A percentile compares a stretch with the other conserved stretches of the same genome.
Evolutionary conservation across 2,113 vertebrate species (phyloP).

Genomic region (Antechinus flavipes): DNA sequence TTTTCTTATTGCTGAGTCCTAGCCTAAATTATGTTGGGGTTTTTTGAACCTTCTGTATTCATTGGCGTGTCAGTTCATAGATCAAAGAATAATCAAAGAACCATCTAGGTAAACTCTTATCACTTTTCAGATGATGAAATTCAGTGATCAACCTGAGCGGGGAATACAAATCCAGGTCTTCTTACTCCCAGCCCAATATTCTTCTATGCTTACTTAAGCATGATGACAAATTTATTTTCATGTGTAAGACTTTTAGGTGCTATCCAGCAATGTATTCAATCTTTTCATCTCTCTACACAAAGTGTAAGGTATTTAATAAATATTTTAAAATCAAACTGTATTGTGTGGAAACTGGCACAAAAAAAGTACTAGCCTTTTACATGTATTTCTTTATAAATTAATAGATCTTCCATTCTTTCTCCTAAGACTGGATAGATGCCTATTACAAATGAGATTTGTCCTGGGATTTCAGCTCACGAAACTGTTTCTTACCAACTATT

Average conservation of each 20-base stretch:
- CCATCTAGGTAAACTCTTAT: not conserved
- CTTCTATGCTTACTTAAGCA: not conserved
- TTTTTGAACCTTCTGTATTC: constrained; percentile 14
- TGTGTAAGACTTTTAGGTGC: not conserved
- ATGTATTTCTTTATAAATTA: constrained; percentile 26
- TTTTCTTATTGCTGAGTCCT: constrained; percentile 22
- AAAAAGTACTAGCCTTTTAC: not conserved
- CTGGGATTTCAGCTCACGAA: not conserved
- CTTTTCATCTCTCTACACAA: not conserved
- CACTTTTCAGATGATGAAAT: constrained; percentile 30
- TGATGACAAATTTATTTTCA: not conserved
- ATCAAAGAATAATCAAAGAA: not conserved
- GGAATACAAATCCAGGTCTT: constrained; percentile 21
- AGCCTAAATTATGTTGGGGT: not conserved
- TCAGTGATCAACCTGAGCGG: not conserved
- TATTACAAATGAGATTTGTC: constrained; percentile 13
- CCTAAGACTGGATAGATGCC: constrained; percentile 22
- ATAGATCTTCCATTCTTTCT: constrained; percentile 8
- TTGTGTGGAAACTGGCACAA: not conserved
- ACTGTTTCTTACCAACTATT: constrained; percentile 93
- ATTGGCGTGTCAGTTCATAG: not conserved
- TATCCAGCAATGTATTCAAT: not conserved
- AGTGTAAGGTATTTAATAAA: not conserved
- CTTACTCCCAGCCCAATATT: not conserved
- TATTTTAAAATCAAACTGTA: not conserved